Conservation (phyloP, 2,888 invertebrate species). For the Taphrorychus bicolor region DNA sequence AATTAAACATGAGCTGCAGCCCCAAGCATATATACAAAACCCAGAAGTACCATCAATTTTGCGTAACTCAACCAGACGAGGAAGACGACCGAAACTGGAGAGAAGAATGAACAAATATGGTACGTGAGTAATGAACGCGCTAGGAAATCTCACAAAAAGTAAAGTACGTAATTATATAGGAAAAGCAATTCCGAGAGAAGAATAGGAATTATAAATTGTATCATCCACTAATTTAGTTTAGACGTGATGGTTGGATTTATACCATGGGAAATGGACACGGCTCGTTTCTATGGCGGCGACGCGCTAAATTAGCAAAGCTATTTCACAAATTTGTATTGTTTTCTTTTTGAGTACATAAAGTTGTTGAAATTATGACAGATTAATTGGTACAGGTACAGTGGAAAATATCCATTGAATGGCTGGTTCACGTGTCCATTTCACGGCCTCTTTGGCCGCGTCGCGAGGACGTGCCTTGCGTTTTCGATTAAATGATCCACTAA, state of each 20-base stretch:
- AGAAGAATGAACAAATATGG: conserved; percentile 1
- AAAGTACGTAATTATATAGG: neutral
- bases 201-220: neutral
- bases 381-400: neutral
- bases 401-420: neutral
- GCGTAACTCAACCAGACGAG: neutral
- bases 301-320: neutral
- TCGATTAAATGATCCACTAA: neutral
- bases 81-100: no score
- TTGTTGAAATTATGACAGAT: neutral
- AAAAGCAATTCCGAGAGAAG: neutral
- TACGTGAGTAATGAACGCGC: neutral
- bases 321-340: conserved; percentile 4
- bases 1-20: neutral
- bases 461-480: neutral
- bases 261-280: neutral
- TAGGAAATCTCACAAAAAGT: conserved; percentile 4
- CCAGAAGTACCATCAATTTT: conserved; percentile 3
- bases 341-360: neutral
- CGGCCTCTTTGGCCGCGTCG: no score
- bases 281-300: neutral
- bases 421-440: neutral
- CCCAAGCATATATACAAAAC: no score
- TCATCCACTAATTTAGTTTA: conserved; percentile 3
- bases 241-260: neutral